Evolutionary conservation across 2,888 invertebrate genomes (phyloP), one percentile per base, ranked within the genome.

Genomic region (Cristatella mucedo): DNA sequence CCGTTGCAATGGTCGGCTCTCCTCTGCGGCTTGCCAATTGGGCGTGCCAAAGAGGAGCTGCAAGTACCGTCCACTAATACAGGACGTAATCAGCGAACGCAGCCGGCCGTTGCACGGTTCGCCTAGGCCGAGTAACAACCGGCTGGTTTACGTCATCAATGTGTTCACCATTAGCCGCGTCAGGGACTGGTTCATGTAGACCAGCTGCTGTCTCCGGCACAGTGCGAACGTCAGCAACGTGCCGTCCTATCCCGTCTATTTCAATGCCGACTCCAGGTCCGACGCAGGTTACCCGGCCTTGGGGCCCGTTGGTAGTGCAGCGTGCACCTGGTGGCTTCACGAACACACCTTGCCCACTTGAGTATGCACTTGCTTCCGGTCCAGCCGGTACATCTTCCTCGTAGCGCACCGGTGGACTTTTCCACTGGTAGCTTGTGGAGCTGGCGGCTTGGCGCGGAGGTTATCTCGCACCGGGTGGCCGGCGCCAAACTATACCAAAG

Each of bases 251-350:
- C 2, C 41, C 41, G 19, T 40, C 15, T 9, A 41, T 22, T n/a
- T 40, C 13, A 3, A 40, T 41, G 3, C 41, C 31, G 6, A 18
- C 16, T 7, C 16, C n/a, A 6, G 34, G 21, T 21, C 6, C n/a
- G 6, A 31, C 6, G n/a, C 5, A 15, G 33, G 39, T 39, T 21
- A 41, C 21, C 7, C 11, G 11, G 19, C 41, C 41, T 21, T 21
- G 19, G 11, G 41, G 40, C 41, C 41, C 21, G n/a, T 19, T 18
- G 4, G 16, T 24, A 3, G 41, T 40, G 38, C 41, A 40, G 4
- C 38, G 6, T n/a, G 41, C 41, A 41, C 15, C 15, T 41, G 41
- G 6, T n/a, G 41, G 41, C 18, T 41, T 42, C 4, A 40, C 21
- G 4, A 16, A 40, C 3, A 40, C 41, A 21, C 15, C 24, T 3